Evolutionary conservation across 2,113 vertebrate species (phyloP).

Genomic region (Trematomus loennbergii): DNA sequence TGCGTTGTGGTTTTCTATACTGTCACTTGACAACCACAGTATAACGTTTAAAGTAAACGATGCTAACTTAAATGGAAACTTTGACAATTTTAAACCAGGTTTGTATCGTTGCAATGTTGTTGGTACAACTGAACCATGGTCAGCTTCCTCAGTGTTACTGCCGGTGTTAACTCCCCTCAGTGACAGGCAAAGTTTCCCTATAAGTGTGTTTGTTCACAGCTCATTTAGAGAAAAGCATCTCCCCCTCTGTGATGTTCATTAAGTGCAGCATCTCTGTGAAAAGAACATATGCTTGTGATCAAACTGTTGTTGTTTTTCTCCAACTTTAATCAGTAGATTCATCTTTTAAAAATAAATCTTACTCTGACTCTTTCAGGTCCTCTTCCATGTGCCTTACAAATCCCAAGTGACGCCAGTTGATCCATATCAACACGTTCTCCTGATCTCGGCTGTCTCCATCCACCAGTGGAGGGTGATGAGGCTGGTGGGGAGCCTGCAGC

Average conservation of each 20-base stretch:
- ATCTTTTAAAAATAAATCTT: not conserved
- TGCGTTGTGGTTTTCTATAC: constrained; percentile 5
- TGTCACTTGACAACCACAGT: constrained; percentile 8
- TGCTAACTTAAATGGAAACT: too few species aligned
- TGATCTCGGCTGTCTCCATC: constrained; percentile 57
- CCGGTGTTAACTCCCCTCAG: too few species aligned
- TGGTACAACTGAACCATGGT: too few species aligned
- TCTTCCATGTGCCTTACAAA: constrained; percentile 38
- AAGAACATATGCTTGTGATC: not conserved
- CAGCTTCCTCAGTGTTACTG: too few species aligned
- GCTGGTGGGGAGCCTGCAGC: constrained; percentile 72
- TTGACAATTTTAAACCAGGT: too few species aligned
- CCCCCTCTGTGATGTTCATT: constrained; percentile 3
- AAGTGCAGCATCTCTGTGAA: not conserved
- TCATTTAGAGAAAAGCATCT: not conserved
- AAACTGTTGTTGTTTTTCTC: not conserved
- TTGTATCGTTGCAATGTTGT: too few species aligned
- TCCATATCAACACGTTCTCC: constrained; percentile 32
- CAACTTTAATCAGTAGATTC: not conserved
- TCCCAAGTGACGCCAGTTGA: constrained; percentile 55
- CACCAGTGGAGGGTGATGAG: constrained; percentile 81
- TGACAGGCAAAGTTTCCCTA: too few species aligned
- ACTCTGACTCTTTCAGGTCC: constrained; percentile 52
- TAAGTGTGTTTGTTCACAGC: not conserved
- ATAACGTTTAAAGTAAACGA: constrained; percentile 3